phyloP scores from a whole-genome alignment of 2,797 vertebrate genomes.

The Acanthopagrus latus region DNA sequence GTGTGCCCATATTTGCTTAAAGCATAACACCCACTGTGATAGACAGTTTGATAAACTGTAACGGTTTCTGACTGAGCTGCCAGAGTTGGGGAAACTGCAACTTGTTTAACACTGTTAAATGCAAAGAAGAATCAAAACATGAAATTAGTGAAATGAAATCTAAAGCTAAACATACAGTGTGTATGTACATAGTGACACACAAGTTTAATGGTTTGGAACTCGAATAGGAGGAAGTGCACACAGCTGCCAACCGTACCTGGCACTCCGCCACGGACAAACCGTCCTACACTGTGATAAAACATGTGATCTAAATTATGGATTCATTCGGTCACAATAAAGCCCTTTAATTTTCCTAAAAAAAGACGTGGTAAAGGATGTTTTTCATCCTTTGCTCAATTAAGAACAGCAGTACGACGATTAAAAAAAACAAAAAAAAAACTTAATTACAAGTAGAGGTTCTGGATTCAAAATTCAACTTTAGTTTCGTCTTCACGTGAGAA shows the following conservation, averaged over 20 bases:
- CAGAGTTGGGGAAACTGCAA: neutral
- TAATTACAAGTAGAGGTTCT: neutral
- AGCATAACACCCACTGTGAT: neutral
- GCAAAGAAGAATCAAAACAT: neutral
- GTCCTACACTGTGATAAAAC: neutral
- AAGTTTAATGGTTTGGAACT: conserved; percentile 13
- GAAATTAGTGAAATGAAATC: too few relatives aligned
- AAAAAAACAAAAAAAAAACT: neutral
- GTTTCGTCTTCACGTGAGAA: neutral
- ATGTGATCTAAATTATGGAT: neutral
- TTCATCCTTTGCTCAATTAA: neutral
- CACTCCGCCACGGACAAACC: conserved; percentile 2
- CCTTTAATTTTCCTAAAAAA: neutral
- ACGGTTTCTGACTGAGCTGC: neutral
- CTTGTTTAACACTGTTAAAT: neutral
- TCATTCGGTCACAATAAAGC: too few relatives aligned
- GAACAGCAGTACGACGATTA: neutral
- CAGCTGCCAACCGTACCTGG: conserved; percentile 48
- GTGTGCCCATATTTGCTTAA: neutral
- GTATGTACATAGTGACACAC: neutral
- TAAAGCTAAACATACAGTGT: neutral
- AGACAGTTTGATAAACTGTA: neutral
- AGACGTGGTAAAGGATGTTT: neutral
- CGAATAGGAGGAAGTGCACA: conserved; percentile 40
- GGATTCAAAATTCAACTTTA: neutral